Conservation (phyloP, 2,888 invertebrate species). For the Reticulitermes lucifugus region DNA sequence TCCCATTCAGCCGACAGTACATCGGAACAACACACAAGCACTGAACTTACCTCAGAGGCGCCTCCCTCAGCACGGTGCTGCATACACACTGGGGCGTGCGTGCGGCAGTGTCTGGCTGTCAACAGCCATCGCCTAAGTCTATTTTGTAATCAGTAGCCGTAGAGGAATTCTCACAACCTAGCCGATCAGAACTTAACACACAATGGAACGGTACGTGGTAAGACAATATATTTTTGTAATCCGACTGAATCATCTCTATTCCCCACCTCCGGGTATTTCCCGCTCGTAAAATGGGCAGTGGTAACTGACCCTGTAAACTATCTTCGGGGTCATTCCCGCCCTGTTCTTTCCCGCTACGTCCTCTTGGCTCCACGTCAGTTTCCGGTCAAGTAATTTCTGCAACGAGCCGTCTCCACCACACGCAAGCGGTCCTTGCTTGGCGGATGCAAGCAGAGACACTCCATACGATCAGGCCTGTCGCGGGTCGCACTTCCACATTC, state of each 20-base stretch:
- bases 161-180: neutral
- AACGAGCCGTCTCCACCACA: neutral
- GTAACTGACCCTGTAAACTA: slow-evolving; percentile 1
- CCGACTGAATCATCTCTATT: slow-evolving; percentile 19
- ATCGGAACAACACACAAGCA: neutral
- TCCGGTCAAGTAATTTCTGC: slow-evolving; percentile 1
- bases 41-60: neutral
- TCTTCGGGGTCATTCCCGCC: slow-evolving; percentile 31
- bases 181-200: slow-evolving; percentile 9
- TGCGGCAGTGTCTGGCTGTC: neutral
- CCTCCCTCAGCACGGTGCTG: neutral
- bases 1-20: too few species aligned
- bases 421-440: neutral
- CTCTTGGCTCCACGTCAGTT: neutral
- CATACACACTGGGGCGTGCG: neutral
- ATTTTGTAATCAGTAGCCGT: too few species aligned
- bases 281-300: neutral
- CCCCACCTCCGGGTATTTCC: slow-evolving; percentile 20
- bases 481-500: neutral
- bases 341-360: slow-evolving; percentile 13
- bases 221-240: slow-evolving; percentile 15
- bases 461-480: neutral
- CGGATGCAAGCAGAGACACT: neutral
- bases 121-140: neutral
- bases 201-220: slow-evolving; percentile 5